phyloP scores from a whole-genome alignment of 2,888 invertebrate genomes.

The Eremobia ochroleuca region DNA sequence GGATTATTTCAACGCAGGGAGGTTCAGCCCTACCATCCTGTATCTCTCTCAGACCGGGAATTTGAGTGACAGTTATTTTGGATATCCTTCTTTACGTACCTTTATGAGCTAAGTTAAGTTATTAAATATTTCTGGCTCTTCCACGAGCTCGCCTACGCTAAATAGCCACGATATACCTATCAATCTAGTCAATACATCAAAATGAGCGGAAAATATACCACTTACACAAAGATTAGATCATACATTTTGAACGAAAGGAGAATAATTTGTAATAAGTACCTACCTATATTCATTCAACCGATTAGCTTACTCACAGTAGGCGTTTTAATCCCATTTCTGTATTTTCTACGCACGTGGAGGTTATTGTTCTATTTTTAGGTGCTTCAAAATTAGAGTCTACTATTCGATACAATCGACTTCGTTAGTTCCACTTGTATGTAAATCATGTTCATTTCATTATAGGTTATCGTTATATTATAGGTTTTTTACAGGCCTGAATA shows the following conservation, averaged over 20 bases:
- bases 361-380: slow-evolving; percentile 8
- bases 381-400: background rate
- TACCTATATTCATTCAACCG: background rate
- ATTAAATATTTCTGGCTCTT: background rate
- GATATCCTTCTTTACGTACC: background rate
- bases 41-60: background rate
- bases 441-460: background rate
- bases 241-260: background rate
- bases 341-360: background rate
- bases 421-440: background rate
- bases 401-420: background rate
- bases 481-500: too few relatives aligned
- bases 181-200: background rate
- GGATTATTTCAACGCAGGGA: background rate
- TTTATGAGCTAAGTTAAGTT: background rate
- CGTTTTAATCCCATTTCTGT: background rate
- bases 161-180: background rate
- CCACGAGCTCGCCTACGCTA: background rate
- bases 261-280: background rate
- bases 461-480: too few relatives aligned
- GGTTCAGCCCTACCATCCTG: background rate
- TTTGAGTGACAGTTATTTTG: background rate
- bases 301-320: slow-evolving; percentile 1
- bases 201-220: background rate
- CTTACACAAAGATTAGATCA: background rate